These are phyloP conservation scores for Drosophila ambigua DNA, from an alignment of 1,140 invertebrate species.

Conservation along the genomic window DNA sequence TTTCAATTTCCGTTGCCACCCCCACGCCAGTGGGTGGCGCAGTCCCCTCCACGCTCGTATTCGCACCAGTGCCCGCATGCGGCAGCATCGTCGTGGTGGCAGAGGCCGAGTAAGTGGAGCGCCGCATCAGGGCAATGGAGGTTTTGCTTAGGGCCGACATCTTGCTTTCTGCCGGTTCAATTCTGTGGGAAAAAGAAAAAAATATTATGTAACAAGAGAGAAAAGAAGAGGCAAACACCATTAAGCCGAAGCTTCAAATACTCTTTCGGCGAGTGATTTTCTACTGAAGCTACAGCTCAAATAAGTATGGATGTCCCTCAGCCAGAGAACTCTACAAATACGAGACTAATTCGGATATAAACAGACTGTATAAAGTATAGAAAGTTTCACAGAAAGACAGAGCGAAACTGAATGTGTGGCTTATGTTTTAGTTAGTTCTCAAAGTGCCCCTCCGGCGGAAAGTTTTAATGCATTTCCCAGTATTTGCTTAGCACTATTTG, in stretches of 20 bases:
- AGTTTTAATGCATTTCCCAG: constrained; percentile 44
- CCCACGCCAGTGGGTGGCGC: constrained; percentile 54
- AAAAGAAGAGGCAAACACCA: too few relatives aligned
- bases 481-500: constrained; percentile 4
- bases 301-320: too few relatives aligned
- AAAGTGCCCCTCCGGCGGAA: constrained; percentile 3
- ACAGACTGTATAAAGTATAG: not conserved
- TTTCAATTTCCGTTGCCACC: constrained; percentile 76
- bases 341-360: too few relatives aligned
- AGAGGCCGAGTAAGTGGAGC: constrained; percentile 69
- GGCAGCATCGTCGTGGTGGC: constrained; percentile 38
- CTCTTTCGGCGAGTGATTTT: too few relatives aligned
- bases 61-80: constrained; percentile 8
- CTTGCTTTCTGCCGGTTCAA: constrained; percentile 21
- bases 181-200: not conserved
- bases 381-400: constrained; percentile 14
- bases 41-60: constrained; percentile 5
- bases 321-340: too few relatives aligned
- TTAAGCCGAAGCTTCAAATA: too few relatives aligned
- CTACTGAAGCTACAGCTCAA: too few relatives aligned
- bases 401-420: constrained; percentile 34
- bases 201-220: constrained; percentile 37
- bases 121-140: constrained; percentile 68
- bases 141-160: constrained; percentile 75
- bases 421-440: constrained; percentile 20